These are phyloP conservation scores for Seladonia tumulorum DNA, from an alignment of 2,888 invertebrate genomes.

Conservation along the genomic window DNA sequence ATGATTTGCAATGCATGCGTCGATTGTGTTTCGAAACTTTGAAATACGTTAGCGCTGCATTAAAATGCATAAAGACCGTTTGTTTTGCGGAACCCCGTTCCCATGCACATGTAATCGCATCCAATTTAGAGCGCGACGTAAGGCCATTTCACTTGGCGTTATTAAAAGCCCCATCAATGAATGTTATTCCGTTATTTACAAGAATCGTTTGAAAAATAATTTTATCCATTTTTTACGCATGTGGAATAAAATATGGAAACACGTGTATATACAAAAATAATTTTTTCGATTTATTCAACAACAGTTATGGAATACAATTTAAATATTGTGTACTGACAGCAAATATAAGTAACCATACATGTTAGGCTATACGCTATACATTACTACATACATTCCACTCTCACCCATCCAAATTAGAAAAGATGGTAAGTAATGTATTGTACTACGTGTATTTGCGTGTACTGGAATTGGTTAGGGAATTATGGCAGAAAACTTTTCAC, in stretches of 20 bases:
- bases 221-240: background rate
- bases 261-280: constrained; percentile 46
- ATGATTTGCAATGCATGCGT: background rate
- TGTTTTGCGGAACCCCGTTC: constrained; percentile 19
- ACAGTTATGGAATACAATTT: constrained; percentile 26
- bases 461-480: background rate
- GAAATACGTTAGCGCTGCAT: background rate
- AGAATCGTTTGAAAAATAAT: background rate
- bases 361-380: background rate
- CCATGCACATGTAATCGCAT: constrained; percentile 11
- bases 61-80: background rate
- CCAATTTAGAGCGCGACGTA: constrained; percentile 4
- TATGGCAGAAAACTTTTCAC: constrained; percentile 38
- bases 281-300: constrained; percentile 50
- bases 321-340: constrained; percentile 15
- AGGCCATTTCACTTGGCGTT: constrained; percentile 26
- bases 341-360: constrained; percentile 3
- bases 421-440: constrained; percentile 1
- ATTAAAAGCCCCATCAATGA: background rate
- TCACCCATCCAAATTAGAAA: constrained; percentile 8
- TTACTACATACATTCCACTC: background rate
- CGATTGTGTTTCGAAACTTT: constrained; percentile 5
- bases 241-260: background rate
- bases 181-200: background rate
- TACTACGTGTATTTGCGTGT: background rate